A percentile compares a stretch with the other conserved stretches of the same genome.
Evolutionary conservation across 2,888 invertebrate genomes (phyloP).

Genomic region (Synergus laeviventris): DNA sequence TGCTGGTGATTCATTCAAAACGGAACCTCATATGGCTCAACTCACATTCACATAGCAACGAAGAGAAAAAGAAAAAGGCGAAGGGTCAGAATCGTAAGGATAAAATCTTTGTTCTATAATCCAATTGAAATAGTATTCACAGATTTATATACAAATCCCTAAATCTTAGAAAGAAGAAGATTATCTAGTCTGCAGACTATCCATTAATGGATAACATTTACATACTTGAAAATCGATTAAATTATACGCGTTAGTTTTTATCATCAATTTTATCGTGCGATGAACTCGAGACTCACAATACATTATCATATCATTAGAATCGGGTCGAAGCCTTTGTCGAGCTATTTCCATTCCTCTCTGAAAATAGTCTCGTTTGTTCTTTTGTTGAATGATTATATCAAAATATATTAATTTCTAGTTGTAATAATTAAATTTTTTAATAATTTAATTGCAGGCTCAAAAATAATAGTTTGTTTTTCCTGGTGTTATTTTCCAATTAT

Average conservation of each 20-base stretch:
- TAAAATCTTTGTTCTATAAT: slow-evolving; percentile 12
- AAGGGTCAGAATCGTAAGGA: neutral
- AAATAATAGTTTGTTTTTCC: too few species aligned
- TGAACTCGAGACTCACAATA: slow-evolving; percentile 16
- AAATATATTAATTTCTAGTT: too few species aligned
- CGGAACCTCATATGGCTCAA: slow-evolving; percentile 3
- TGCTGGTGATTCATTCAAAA: slow-evolving; percentile 31
- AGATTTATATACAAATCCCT: neutral
- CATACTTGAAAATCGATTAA: slow-evolving; percentile 19
- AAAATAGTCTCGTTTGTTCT: neutral
- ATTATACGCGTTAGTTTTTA: slow-evolving; percentile 17
- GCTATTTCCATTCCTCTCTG: neutral
- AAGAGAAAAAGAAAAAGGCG: neutral
- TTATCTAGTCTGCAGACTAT: neutral
- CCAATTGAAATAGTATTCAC: neutral
- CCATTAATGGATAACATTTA: slow-evolving; percentile 12
- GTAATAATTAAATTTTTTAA: too few species aligned
- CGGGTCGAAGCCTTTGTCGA: neutral
- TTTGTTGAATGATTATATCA: neutral
- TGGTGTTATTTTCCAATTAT: too few species aligned
- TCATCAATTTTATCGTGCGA: slow-evolving; percentile 33
- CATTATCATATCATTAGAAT: slow-evolving; percentile 30
- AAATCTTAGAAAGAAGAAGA: neutral
- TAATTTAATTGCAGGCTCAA: too few species aligned
- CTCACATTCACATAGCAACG: neutral